These are phyloP conservation scores for Drosophila helvetica DNA, from an alignment of 2,888 invertebrate genomes.

Conservation along the genomic window DNA sequence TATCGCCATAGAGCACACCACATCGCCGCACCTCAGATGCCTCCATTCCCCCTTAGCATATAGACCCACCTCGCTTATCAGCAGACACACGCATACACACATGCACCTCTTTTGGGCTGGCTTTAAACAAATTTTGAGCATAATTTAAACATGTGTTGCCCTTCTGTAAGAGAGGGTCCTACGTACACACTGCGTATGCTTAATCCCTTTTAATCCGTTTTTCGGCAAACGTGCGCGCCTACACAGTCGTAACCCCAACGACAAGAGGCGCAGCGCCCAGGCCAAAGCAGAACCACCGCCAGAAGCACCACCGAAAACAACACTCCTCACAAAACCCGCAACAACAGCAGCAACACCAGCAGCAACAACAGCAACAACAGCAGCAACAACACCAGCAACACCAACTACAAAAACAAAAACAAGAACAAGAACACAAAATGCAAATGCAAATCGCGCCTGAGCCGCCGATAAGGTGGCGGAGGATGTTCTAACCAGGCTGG, in stretches of 20 bases:
- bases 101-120: constrained; percentile 10
- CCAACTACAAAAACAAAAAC: constrained; percentile 25
- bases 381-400: not conserved
- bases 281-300: constrained; percentile 38
- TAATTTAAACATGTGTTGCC: constrained; percentile 77
- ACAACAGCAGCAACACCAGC: constrained; percentile 45
- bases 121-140: constrained; percentile 76
- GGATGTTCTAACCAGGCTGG: constrained; percentile 24
- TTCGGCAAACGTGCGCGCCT: constrained; percentile 57
- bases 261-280: constrained; percentile 39
- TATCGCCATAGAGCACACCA: constrained; percentile 21
- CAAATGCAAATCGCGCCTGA: constrained; percentile 59
- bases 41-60: not conserved
- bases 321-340: constrained; percentile 8
- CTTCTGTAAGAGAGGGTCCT: constrained; percentile 22
- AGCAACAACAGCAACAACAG: constrained; percentile 1
- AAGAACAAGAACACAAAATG: constrained; percentile 43
- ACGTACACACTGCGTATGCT: constrained; percentile 75
- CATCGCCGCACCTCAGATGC: not conserved
- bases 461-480: constrained; percentile 59
- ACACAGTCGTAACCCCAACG: constrained; percentile 68
- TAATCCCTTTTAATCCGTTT: constrained; percentile 74
- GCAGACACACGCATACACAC: constrained; percentile 36
- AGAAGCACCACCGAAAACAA: not conserved
- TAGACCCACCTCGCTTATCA: constrained; percentile 60